Conservation (phyloP, 1,140 invertebrate genomes). For the Oscheius sp. region DNA sequence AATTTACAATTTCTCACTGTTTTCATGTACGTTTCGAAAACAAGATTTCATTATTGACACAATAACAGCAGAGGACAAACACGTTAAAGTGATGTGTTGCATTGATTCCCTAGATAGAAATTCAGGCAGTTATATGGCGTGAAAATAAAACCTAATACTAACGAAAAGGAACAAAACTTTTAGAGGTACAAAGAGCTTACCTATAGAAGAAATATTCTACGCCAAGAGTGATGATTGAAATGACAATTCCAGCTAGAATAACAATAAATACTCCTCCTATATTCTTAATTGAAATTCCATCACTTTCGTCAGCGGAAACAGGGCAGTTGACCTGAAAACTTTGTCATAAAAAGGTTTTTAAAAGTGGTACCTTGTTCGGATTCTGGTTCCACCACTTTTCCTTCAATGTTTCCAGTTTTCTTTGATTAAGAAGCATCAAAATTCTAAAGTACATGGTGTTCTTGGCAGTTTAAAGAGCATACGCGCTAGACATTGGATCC, state of each 20-base stretch:
- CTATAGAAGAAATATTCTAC: conserved; percentile 91
- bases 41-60: too few relatives aligned
- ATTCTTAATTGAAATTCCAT: conserved; percentile 93
- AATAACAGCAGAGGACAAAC: too few relatives aligned
- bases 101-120: too few relatives aligned
- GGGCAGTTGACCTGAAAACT: conserved; percentile 73
- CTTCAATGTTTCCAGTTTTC: conserved; percentile 85
- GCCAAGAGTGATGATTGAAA: conserved; percentile 84
- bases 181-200: neutral
- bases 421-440: conserved; percentile 82
- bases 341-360: neutral
- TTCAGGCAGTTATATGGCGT: too few relatives aligned
- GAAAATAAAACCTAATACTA: too few relatives aligned
- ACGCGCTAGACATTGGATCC: conserved; percentile 64
- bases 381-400: conserved; percentile 93
- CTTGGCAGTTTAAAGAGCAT: conserved; percentile 63
- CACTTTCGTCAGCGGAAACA: conserved; percentile 82
- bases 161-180: too few relatives aligned
- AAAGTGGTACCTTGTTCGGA: conserved; percentile 62
- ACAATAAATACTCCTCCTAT: conserved; percentile 96
- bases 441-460: conserved; percentile 70
- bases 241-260: conserved; percentile 85
- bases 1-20: too few relatives aligned
- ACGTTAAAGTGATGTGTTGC: too few relatives aligned
- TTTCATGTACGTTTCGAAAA: too few relatives aligned